Conservation (phyloP, 2,888 invertebrate species). For the Syrista parreyssii region DNA sequence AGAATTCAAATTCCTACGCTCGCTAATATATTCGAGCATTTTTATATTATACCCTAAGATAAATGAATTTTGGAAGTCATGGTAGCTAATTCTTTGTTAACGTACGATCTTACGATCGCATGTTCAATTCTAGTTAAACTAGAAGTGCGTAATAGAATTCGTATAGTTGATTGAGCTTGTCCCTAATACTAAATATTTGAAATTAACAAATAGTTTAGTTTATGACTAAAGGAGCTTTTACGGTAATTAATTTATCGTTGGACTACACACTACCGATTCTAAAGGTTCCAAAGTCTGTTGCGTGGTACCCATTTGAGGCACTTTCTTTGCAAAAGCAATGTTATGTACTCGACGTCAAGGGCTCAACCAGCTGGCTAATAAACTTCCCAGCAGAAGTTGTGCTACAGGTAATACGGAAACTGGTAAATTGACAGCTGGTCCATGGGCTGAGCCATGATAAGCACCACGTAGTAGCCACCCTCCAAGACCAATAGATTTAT, state of each 20-base stretch:
- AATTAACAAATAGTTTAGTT: neutral
- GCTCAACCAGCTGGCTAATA: constrained; percentile 56
- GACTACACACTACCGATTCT: neutral
- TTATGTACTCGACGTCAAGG: constrained; percentile 35
- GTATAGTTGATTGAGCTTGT: neutral
- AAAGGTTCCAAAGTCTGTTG: neutral
- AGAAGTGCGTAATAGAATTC: too few relatives aligned
- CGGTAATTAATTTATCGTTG: neutral
- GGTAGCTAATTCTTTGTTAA: neutral
- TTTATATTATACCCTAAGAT: neutral
- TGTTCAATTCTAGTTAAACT: too few relatives aligned
- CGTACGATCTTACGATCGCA: neutral
- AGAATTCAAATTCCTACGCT: neutral
- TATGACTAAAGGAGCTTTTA: neutral
- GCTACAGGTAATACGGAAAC: constrained; percentile 59
- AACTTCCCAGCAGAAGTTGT: constrained; percentile 58
- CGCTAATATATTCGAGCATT: neutral
- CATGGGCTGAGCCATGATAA: constrained; percentile 57
- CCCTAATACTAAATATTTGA: neutral
- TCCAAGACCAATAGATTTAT: constrained; percentile 61
- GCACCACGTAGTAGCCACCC: constrained; percentile 60
- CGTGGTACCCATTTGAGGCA: neutral
- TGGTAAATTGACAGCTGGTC: constrained; percentile 59
- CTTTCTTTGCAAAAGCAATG: constrained; percentile 14
- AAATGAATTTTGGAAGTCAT: neutral